A percentile compares a stretch with the other conserved stretches of the same genome.
These are phyloP conservation scores for Xiphophorus hellerii DNA, from an alignment of 2,113 vertebrate species.

Conservation along the genomic window DNA sequence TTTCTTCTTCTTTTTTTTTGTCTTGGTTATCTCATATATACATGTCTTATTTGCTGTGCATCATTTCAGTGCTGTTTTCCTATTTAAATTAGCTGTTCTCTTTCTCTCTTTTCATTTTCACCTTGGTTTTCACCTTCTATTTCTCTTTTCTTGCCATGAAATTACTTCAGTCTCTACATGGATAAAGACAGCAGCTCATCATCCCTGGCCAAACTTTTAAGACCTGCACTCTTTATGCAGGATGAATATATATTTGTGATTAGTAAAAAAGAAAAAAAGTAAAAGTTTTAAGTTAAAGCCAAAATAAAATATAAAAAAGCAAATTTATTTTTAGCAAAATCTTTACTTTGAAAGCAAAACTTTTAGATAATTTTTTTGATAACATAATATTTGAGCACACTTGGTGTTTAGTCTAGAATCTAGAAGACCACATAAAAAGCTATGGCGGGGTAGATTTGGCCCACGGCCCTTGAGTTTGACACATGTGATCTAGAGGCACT, in stretches of 20 bases:
- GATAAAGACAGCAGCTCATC: constrained; percentile 24
- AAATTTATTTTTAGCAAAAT: not conserved
- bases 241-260: constrained; percentile 1
- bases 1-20: constrained; percentile 3
- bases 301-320: not conserved
- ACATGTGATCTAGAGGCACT: too few relatives aligned
- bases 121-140: not conserved
- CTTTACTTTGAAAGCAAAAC: not conserved
- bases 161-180: constrained; percentile 39
- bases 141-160: constrained; percentile 31
- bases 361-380: too few relatives aligned
- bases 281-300: not conserved
- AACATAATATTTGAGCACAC: too few relatives aligned
- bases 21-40: constrained; percentile 30
- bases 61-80: constrained; percentile 19
- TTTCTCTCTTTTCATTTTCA: constrained; percentile 21
- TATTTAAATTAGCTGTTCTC: constrained; percentile 13
- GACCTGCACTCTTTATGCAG: constrained; percentile 1
- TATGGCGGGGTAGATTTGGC: too few relatives aligned
- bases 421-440: too few relatives aligned
- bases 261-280: not conserved
- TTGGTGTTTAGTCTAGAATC: too few relatives aligned
- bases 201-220: constrained; percentile 23
- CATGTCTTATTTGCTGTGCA: constrained; percentile 20
- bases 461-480: too few relatives aligned